Base-by-base conservation (phyloP, 2,888 invertebrate genomes). In the Eristalinus sepulchralis region DNA sequence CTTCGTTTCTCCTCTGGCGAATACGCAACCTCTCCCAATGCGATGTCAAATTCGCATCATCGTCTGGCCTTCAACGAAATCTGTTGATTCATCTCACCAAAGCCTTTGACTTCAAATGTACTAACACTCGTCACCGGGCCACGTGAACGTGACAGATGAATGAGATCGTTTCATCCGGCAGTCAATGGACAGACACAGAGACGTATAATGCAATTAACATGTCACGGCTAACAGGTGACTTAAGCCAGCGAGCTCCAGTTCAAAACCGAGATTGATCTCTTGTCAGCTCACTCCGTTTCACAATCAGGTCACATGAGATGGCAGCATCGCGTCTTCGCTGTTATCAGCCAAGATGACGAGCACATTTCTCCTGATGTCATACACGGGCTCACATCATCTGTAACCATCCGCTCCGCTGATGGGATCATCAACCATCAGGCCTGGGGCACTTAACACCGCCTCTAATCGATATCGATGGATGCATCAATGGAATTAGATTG, bases 401-500 rank as follows among this genome's bases (percentile, higher is more conserved):
- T 66, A 66, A 47, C 20, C 24, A 57, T 57, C 57, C 24, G 31
- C 33, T 34, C 36, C 5, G n/a, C n/a, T 47, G n/a, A 17, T 5
- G 47, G 11, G 24, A 67, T 53, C 55, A 27, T n/a, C 47, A 33
- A 20, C 33, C 39, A 72, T 27, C 36, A 24, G 5, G 9, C 63
- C n/a, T 53, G 17, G 20, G 17, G 5, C 71, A 36, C 27, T 36
- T n/a, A 34, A 59, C 17, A 13, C 59, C 20, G 39, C 27, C 27
- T 67, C 57, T 47, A 82, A 71, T 82, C 71, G 66, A 76, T 82
- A 70, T 36, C 36, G 36, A 4, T 67, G 33, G 62, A 71, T 82
- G 71, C 82, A 82, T 77, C 71, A 67, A 62, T 31, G 55, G 39
- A 36, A 82, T 71, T 60, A 17, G 66, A 71, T 72, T 67, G 70